phyloP scores from a whole-genome alignment of 2,888 invertebrate species.

The Patella caerulea region DNA sequence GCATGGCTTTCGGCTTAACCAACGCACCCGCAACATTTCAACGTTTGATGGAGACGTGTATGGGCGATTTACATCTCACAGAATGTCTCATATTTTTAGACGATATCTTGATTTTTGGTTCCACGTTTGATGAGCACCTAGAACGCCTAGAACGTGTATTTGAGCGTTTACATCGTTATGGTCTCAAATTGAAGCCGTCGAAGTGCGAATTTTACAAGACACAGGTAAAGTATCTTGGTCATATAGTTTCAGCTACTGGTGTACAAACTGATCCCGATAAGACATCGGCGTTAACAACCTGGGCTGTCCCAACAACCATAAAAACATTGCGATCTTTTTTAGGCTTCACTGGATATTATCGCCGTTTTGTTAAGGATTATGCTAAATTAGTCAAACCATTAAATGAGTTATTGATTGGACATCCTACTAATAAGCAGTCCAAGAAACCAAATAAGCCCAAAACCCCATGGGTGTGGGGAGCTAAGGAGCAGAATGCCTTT shows the following conservation, averaged over 20 bases:
- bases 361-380: slow-evolving; percentile 32
- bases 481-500: no score
- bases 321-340: slow-evolving; percentile 3
- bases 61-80: slow-evolving; percentile 33
- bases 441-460: not conserved
- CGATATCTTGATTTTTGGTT: slow-evolving; percentile 39
- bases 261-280: no score
- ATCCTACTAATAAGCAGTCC: slow-evolving; percentile 16
- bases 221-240: slow-evolving; percentile 35
- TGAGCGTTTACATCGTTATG: slow-evolving; percentile 18
- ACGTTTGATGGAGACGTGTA: slow-evolving; percentile 33
- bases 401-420: slow-evolving; percentile 24
- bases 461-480: no score
- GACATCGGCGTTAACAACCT: no score
- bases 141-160: slow-evolving; percentile 26
- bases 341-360: slow-evolving; percentile 22
- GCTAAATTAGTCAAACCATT: slow-evolving; percentile 32
- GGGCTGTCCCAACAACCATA: slow-evolving; percentile 24
- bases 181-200: slow-evolving; percentile 32
- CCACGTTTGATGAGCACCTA: slow-evolving; percentile 27
- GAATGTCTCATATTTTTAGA: slow-evolving; percentile 38
- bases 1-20: slow-evolving; percentile 35
- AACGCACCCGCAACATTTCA: slow-evolving; percentile 36
- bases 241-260: no score
- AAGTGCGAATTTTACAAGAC: slow-evolving; percentile 27